Conservation (phyloP, 2,888 invertebrate genomes). For the Acronicta psi region DNA sequence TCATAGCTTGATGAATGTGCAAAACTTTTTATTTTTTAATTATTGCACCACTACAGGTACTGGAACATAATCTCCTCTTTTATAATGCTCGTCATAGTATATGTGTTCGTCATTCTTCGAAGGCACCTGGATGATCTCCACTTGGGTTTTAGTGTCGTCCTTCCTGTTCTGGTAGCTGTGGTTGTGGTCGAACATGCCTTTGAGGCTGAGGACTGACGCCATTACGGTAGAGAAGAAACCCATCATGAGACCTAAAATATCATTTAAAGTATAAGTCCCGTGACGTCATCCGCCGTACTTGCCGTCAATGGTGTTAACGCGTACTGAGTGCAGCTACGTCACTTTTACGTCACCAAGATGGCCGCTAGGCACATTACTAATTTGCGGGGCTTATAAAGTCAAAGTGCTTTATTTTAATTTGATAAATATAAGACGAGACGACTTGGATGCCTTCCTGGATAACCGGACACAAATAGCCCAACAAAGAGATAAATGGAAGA, state of each 20-base stretch:
- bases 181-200: slow-evolving; percentile 83
- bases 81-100: slow-evolving; percentile 81
- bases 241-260: slow-evolving; percentile 78
- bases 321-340: too few relatives aligned
- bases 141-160: slow-evolving; percentile 78
- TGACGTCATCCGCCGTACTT: too few relatives aligned
- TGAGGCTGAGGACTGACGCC: slow-evolving; percentile 90
- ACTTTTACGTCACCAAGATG: too few relatives aligned
- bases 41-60: slow-evolving; percentile 35
- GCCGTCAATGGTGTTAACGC: too few relatives aligned
- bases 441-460: too few relatives aligned
- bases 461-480: too few relatives aligned
- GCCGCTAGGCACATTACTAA: too few relatives aligned
- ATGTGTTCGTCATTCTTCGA: slow-evolving; percentile 76
- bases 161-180: slow-evolving; percentile 75
- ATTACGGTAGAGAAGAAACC: slow-evolving; percentile 86
- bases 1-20: too few relatives aligned
- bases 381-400: too few relatives aligned
- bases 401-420: too few relatives aligned
- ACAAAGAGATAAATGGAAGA: too few relatives aligned
- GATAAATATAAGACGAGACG: too few relatives aligned
- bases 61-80: slow-evolving; percentile 66
- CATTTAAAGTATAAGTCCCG: background rate
- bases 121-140: slow-evolving; percentile 81
- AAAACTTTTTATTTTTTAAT: background rate